Evolutionary conservation across 2,797 vertebrate genomes (phyloP).

Genomic region (Sitta carolinensis): DNA sequence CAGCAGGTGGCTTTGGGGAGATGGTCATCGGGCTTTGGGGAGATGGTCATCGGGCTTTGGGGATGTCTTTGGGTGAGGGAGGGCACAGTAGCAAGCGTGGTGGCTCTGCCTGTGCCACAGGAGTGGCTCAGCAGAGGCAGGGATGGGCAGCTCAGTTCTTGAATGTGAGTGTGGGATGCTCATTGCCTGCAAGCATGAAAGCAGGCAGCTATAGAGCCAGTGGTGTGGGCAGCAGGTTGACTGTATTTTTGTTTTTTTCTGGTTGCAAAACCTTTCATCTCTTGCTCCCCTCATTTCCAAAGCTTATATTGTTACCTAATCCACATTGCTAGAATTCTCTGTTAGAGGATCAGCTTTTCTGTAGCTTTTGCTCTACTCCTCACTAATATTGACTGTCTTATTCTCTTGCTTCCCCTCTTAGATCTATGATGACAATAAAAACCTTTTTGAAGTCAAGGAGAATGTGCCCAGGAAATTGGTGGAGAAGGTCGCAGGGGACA

Average conservation of each 20-base stretch:
- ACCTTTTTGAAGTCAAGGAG: constrained; percentile 94
- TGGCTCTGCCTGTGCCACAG: not conserved
- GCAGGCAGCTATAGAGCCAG: not conserved
- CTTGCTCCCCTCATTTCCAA: not conserved
- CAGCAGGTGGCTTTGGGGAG: not conserved
- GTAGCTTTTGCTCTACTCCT: not conserved
- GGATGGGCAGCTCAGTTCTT: not conserved
- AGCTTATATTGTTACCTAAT: not conserved
- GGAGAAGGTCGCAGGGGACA: constrained; percentile 92
- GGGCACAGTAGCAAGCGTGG: accelerated
- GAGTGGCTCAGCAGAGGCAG: not conserved
- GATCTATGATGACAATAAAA: constrained; percentile 96
- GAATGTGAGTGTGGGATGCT: not conserved
- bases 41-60: not conserved
- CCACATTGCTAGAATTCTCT: not conserved
- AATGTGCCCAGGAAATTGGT: constrained; percentile 93
- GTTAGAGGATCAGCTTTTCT: not conserved
- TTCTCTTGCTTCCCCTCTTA: constrained; percentile 70
- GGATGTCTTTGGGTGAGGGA: accelerated
- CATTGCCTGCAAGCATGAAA: not conserved
- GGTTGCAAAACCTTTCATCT: not conserved
- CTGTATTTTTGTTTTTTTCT: not conserved
- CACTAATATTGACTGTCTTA: not conserved
- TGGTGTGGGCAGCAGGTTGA: not conserved
- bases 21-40: not conserved